phyloP scores from a whole-genome alignment of 2,113 vertebrate genomes.

The Mastomys natalensis region DNA sequence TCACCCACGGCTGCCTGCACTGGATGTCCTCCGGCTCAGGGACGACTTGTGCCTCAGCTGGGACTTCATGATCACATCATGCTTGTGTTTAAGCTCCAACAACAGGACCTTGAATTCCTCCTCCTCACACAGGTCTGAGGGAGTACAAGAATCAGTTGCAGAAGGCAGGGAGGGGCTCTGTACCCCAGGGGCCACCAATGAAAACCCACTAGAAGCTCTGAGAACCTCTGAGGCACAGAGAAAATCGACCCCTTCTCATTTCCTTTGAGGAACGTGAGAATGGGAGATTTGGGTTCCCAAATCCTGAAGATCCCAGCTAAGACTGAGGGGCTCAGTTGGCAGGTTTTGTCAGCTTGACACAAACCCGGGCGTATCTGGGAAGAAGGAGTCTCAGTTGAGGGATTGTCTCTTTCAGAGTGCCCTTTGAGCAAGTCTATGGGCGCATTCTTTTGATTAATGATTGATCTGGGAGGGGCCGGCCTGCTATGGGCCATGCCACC shows the following conservation, averaged over 20 bases:
- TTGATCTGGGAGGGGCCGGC: neutral
- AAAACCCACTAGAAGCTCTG: neutral
- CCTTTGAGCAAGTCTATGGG: neutral
- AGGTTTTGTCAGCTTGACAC: neutral
- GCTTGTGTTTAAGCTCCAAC: conserved; percentile 97
- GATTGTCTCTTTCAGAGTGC: neutral
- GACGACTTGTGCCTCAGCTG: conserved; percentile 98
- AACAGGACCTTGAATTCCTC: conserved; percentile 96
- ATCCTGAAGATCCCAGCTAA: neutral
- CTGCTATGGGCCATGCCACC: neutral
- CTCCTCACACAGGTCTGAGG: conserved; percentile 95
- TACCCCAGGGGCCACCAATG: neutral
- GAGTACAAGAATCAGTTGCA: conserved; percentile 1
- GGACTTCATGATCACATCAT: conserved; percentile 98
- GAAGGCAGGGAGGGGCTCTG: neutral
- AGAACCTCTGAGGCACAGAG: neutral
- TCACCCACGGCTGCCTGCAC: conserved; percentile 96
- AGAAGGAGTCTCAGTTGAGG: neutral
- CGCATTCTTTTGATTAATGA: neutral
- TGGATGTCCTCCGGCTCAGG: conserved; percentile 95
- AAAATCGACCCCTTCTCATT: neutral
- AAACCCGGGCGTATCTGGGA: neutral
- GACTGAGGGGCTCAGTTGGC: neutral
- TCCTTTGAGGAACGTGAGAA: neutral
- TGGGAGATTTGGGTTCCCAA: neutral